Conservation (phyloP, 2,113 vertebrate species). For the Marcusenius ussheri region DNA sequence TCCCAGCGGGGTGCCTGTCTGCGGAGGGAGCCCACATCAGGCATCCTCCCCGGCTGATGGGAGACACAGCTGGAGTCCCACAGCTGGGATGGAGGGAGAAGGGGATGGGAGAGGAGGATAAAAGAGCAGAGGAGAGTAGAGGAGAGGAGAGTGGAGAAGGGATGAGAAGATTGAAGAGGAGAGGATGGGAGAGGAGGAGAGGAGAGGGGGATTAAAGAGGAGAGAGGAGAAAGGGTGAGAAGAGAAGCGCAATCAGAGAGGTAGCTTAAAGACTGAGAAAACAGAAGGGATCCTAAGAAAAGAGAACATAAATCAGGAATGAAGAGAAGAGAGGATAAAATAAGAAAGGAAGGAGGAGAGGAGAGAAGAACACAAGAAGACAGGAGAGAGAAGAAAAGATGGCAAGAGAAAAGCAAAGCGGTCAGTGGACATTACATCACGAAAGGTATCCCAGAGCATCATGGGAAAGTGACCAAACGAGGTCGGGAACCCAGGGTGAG, state of each 20-base stretch:
- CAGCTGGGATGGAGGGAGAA: not conserved
- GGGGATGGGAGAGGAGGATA: not conserved
- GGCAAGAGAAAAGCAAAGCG: not conserved
- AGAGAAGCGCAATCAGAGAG: not conserved
- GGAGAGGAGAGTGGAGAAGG: not conserved
- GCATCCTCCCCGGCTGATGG: not conserved
- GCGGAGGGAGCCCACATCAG: not conserved
- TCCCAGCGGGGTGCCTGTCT: not conserved
- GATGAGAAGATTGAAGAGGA: not conserved
- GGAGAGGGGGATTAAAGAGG: not conserved
- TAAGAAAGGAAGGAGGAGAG: slow-evolving; percentile 23
- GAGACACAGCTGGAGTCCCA: not conserved
- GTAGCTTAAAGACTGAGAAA: not conserved
- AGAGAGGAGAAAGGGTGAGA: slow-evolving; percentile 34
- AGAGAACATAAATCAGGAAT: not conserved
- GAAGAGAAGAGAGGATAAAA: not conserved
- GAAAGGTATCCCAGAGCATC: not conserved
- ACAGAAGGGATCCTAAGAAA: not conserved
- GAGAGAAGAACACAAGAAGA: not conserved
- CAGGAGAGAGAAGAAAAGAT: not conserved
- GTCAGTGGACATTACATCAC: not conserved
- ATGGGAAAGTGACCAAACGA: not conserved
- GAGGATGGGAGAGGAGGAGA: not conserved
- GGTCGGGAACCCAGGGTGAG: not conserved
- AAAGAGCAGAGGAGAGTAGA: not conserved